phyloP scores from a whole-genome alignment of 2,888 invertebrate species.

The Drosophila acutilabella region DNA sequence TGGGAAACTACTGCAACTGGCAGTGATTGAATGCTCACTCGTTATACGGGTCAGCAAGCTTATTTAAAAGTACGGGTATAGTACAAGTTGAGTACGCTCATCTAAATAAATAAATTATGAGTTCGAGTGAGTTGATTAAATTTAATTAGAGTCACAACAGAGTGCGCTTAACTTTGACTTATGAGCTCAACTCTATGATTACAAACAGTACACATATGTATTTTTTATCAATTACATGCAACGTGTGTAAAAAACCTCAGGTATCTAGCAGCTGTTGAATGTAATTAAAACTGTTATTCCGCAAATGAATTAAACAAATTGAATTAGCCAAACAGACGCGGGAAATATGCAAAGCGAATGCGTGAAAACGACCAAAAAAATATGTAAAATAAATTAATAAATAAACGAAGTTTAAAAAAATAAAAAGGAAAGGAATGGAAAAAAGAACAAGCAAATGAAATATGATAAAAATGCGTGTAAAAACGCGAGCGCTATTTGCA shows the following conservation, averaged over 20 bases:
- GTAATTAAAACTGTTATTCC: constrained; percentile 45
- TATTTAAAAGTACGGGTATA: constrained; percentile 16
- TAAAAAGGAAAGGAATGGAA: not conserved
- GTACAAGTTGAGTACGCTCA: not conserved
- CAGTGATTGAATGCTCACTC: constrained; percentile 55
- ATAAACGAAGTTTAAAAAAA: constrained; percentile 30
- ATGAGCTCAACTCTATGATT: not conserved
- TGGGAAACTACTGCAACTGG: constrained; percentile 48
- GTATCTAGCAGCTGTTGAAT: constrained; percentile 34
- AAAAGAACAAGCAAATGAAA: constrained; percentile 44
- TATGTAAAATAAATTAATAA: constrained; percentile 17
- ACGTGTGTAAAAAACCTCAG: constrained; percentile 5
- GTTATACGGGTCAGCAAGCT: constrained; percentile 58
- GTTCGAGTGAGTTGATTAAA: constrained; percentile 16
- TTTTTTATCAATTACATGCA: not conserved
- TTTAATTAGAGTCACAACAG: constrained; percentile 47
- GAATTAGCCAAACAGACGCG: constrained; percentile 44
- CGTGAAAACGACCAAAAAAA: constrained; percentile 43
- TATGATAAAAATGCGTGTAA: constrained; percentile 67
- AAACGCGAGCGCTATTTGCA: constrained; percentile 37
- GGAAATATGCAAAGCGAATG: constrained; percentile 64
- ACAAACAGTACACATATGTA: not conserved
- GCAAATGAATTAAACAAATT: constrained; percentile 62
- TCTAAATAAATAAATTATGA: not conserved
- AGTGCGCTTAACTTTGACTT: constrained; percentile 12